Evolutionary conservation across 1,140 invertebrate species (phyloP), one percentile per base, ranked within the genome.

Genomic region (Tetragnatha versicolor): DNA sequence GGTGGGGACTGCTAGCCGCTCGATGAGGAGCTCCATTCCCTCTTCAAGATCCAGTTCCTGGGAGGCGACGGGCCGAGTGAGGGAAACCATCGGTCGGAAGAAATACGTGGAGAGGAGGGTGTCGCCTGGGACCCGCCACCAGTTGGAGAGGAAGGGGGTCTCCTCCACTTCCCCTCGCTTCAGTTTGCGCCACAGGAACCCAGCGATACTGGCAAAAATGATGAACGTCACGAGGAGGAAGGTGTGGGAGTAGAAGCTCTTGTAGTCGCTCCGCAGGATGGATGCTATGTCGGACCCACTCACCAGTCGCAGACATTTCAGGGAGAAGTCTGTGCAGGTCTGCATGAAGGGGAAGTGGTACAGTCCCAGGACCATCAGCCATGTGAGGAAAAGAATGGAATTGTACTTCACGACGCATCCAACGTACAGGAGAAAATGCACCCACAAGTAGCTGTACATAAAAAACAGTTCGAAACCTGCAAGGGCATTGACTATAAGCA

Each of bases 341-440:
- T 84, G 80, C 75, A 84, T 82, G 47, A 84, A 82, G 73, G 85
- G 85, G 83, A 88, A 84, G 45, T 85, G 84, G 58, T 85, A 84
- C 17, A 86, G 70, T 22, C 83, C 86, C 20, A 88, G 81, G 14
- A 88, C 69, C 17, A 85, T 78, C 20, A 88, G 82, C 87, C 88
- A 88, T 1, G 85, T 17, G 14, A 86, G 81, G 42, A 89, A 86
- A 27, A 88, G 75, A 37, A 85, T 79, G 35, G 85, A 84, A 81
- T 89, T 89, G 81, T 86, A 86, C 77, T 87, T 88, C 29, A 86
- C 83, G 47, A 87, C 37, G 73, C 82, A 84, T 81, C 85, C 85
- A 25, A 87, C 53, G 65, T 85, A 84, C 35, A 83, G 81, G 9
- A 84, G 77, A 4, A 86, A 66, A 80, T 85, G 82, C 75, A 83